Conservation (phyloP, 2,888 invertebrate species). For the Serripes groenlandicus region DNA sequence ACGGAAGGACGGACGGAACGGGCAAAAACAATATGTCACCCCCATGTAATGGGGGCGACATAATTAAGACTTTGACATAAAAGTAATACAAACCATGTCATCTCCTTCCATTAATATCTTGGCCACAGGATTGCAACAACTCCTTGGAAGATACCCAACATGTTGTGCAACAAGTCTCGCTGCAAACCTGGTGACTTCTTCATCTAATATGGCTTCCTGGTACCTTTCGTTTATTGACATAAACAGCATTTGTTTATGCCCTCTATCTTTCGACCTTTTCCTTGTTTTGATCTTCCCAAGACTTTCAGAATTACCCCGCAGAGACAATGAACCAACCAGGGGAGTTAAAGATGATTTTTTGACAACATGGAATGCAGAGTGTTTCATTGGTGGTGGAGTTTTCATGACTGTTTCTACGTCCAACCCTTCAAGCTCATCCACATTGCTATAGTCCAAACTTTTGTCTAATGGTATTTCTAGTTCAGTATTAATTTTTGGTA, state of each 20-base stretch:
- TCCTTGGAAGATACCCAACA: constrained; percentile 4
- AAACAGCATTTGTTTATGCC: constrained; percentile 10
- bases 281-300: not conserved
- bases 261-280: not conserved
- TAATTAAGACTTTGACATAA: not conserved
- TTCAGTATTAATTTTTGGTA: not conserved
- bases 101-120: constrained; percentile 53
- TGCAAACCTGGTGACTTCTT: constrained; percentile 52
- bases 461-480: not conserved
- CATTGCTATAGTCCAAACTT: not conserved
- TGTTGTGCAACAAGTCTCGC: constrained; percentile 31
- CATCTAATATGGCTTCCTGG: constrained; percentile 48
- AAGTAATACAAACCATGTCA: constrained; percentile 54
- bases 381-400: constrained; percentile 4
- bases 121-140: constrained; percentile 53
- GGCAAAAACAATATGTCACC: too few relatives aligned
- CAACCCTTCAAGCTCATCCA: not conserved
- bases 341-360: constrained; percentile 1
- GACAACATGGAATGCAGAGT: constrained; percentile 2
- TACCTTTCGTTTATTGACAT: constrained; percentile 39
- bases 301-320: constrained; percentile 37
- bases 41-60: not conserved
- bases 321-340: constrained; percentile 48
- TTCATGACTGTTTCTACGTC: not conserved
- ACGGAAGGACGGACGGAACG: too few relatives aligned